phyloP scores from a whole-genome alignment of 2,113 vertebrate species.

The Ranitomeya variabilis region DNA sequence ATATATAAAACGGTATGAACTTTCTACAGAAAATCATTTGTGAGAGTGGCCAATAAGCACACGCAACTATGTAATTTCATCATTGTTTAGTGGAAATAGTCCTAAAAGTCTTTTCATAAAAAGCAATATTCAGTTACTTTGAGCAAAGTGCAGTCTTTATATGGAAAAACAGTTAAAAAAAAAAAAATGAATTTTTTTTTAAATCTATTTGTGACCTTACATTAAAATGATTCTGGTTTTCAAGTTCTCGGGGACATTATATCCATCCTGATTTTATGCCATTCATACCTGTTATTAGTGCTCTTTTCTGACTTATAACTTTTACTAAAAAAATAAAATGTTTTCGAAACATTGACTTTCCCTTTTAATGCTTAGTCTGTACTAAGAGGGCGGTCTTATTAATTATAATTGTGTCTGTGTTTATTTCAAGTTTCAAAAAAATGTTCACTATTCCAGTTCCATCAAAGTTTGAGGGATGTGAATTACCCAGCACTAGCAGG shows the following conservation, averaged over 20 bases:
- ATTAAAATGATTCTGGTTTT: neutral
- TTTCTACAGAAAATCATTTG: slow-evolving; percentile 21
- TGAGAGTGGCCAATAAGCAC: neutral
- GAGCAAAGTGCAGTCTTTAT: neutral
- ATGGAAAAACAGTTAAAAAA: neutral
- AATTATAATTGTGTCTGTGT: too few relatives aligned
- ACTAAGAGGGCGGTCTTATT: too few relatives aligned
- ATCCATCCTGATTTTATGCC: neutral
- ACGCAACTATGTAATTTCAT: slow-evolving; percentile 38
- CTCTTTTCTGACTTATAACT: neutral
- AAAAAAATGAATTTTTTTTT: slow-evolving; percentile 5
- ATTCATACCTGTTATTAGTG: neutral
- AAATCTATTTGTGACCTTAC: neutral
- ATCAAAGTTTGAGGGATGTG: too few relatives aligned
- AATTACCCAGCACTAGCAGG: too few relatives aligned
- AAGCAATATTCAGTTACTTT: neutral
- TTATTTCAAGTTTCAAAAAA: too few relatives aligned
- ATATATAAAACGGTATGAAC: slow-evolving; percentile 2
- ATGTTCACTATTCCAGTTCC: too few relatives aligned
- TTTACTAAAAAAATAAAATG: neutral
- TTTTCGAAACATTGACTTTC: neutral
- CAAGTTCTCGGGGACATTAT: neutral
- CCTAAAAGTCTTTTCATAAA: neutral
- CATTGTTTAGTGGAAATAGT: slow-evolving; percentile 24
- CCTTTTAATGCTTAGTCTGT: too few relatives aligned